Evolutionary conservation across 1,140 invertebrate species (phyloP).

Genomic region (Nomia melanderi): DNA sequence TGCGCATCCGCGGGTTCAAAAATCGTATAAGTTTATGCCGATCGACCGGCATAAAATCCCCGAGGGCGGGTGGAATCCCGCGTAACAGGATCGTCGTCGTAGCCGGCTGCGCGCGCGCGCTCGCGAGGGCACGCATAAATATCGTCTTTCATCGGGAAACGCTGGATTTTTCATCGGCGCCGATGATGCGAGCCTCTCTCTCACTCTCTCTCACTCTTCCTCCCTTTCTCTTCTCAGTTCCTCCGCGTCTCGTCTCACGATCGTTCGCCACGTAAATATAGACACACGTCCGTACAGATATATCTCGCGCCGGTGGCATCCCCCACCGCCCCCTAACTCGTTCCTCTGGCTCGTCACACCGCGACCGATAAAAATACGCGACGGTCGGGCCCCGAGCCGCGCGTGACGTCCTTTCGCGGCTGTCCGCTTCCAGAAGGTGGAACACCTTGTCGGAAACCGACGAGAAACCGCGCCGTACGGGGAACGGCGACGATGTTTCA

Average conservation of each 20-base stretch:
- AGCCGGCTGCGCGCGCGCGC: constrained; percentile 2
- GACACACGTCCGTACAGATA: constrained; percentile 58
- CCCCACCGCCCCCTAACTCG: constrained; percentile 19
- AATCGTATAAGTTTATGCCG: background rate
- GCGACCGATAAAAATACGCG: constrained; percentile 47
- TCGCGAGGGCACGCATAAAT: constrained; percentile 50
- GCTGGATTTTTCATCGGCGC: constrained; percentile 59
- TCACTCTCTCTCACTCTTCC: too few relatives aligned
- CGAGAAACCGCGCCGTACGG: too few relatives aligned
- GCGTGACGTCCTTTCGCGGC: background rate
- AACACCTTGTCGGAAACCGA: background rate
- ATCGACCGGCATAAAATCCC: constrained; percentile 14
- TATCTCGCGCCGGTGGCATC: constrained; percentile 37
- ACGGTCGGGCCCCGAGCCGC: background rate
- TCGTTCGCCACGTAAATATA: constrained; percentile 59
- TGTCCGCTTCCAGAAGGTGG: background rate
- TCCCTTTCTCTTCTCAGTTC: too few relatives aligned
- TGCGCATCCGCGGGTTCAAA: background rate
- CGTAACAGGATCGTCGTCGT: constrained; percentile 52
- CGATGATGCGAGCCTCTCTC: constrained; percentile 57
- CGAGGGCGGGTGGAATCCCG: constrained; percentile 8
- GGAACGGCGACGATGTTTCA: too few relatives aligned
- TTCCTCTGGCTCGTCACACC: background rate
- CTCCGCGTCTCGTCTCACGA: constrained; percentile 41
- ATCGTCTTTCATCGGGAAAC: constrained; percentile 62